Percentiles rank a stretch among this genome's conserved stretches.
phyloP scores from a whole-genome alignment of 1,140 invertebrate genomes.

The Drosophila orosa region DNA sequence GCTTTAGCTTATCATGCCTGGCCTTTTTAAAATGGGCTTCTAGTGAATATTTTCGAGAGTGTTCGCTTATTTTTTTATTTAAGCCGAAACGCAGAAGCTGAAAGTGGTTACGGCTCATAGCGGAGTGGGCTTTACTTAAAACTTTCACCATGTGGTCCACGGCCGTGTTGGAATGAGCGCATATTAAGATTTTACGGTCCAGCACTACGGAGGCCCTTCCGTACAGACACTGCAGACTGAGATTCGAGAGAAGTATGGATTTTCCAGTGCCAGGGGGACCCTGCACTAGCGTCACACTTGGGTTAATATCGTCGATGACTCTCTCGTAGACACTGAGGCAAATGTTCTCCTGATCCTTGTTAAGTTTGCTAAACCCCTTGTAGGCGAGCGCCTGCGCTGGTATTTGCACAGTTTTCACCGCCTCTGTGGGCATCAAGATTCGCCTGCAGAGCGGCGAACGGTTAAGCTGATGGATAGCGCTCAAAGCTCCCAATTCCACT shows the following conservation, averaged over 20 bases:
- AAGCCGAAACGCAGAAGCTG: constrained; percentile 63
- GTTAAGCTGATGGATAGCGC: constrained; percentile 84
- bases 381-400: constrained; percentile 25
- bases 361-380: constrained; percentile 83
- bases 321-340: constrained; percentile 84
- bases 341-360: constrained; percentile 85
- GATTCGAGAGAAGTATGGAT: constrained; percentile 88
- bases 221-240: constrained; percentile 87
- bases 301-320: constrained; percentile 79
- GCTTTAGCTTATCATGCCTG: constrained; percentile 20
- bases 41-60: constrained; percentile 18
- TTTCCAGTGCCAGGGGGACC: constrained; percentile 92
- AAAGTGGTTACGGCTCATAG: constrained; percentile 45
- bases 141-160: constrained; percentile 86
- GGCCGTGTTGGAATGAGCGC: constrained; percentile 93
- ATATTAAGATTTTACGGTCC: constrained; percentile 88
- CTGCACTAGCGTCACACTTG: constrained; percentile 87
- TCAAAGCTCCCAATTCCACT: constrained; percentile 83
- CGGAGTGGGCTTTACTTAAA: constrained; percentile 7
- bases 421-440: constrained; percentile 67
- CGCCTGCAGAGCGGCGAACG: constrained; percentile 81
- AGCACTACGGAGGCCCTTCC: constrained; percentile 68
- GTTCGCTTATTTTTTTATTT: constrained; percentile 20
- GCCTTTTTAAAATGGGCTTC: constrained; percentile 8
- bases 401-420: constrained; percentile 20